Evolutionary conservation across 2,113 vertebrate genomes (phyloP).

Genomic region (Thalassarche chlororhynchos): DNA sequence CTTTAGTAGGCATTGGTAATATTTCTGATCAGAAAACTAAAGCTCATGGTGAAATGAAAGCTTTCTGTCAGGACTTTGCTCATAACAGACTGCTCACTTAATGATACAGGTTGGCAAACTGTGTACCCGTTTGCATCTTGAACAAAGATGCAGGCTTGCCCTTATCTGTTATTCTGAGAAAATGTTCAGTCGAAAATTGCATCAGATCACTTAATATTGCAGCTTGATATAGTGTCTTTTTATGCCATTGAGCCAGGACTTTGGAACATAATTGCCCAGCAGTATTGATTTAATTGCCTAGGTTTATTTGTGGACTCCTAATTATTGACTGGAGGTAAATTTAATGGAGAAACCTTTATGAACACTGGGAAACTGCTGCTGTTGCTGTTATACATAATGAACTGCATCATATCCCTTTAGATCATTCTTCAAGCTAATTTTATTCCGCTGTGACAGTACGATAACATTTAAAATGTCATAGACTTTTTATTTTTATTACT

Average conservation of each 20-base stretch:
- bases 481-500: slow-evolving; percentile 82
- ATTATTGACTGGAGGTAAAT: slow-evolving; percentile 99
- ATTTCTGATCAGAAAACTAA: not conserved
- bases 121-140: not conserved
- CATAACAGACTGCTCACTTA: not conserved
- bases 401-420: slow-evolving; percentile 84
- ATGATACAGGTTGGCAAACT: not conserved
- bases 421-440: slow-evolving; percentile 96
- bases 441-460: slow-evolving; percentile 83
- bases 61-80: not conserved
- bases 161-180: slow-evolving; percentile 45
- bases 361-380: slow-evolving; percentile 91
- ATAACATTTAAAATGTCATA: slow-evolving; percentile 86
- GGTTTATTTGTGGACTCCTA: slow-evolving; percentile 99
- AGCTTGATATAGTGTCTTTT: slow-evolving; percentile 90
- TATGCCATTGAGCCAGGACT: slow-evolving; percentile 88
- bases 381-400: slow-evolving; percentile 91
- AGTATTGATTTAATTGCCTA: slow-evolving; percentile 99
- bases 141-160: not conserved
- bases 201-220: slow-evolving; percentile 82
- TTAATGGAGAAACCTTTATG: slow-evolving; percentile 96
- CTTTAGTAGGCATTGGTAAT: not conserved
- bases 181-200: slow-evolving; percentile 62
- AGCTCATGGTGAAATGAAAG: not conserved
- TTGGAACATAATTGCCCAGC: slow-evolving; percentile 83